Percentiles rank a stretch among this genome's conserved stretches.
These are phyloP conservation scores for Gymnosoma rotundatum DNA, from an alignment of 2,888 invertebrate species.

Conservation along the genomic window DNA sequence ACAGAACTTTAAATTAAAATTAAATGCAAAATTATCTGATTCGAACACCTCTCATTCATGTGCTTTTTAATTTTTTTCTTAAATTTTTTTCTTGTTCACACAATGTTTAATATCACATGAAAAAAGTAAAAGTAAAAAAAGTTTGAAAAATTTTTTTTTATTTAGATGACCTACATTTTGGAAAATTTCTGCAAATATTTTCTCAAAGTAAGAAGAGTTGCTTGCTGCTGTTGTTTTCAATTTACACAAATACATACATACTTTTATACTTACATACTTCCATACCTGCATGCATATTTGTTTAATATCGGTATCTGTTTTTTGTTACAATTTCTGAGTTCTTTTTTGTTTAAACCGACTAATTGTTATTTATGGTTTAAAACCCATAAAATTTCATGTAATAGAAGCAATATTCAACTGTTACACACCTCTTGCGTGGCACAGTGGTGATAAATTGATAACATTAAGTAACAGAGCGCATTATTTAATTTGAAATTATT, in stretches of 20 bases:
- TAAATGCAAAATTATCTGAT: too few relatives aligned
- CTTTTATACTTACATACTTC: too few relatives aligned
- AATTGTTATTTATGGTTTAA: conserved; percentile 65
- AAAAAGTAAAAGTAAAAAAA: background rate
- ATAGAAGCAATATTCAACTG: conserved; percentile 41
- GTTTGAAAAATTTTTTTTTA: conserved; percentile 1
- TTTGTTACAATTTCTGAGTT: conserved; percentile 21
- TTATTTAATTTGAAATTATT: too few relatives aligned
- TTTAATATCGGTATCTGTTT: conserved; percentile 42
- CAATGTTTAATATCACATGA: too few relatives aligned
- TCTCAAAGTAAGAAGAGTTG: conserved; percentile 6
- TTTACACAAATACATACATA: background rate
- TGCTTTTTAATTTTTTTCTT: too few relatives aligned
- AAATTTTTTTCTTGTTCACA: too few relatives aligned
- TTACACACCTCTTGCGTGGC: background rate
- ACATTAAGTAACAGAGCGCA: too few relatives aligned
- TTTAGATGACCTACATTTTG: conserved; percentile 55
- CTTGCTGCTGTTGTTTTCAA: conserved; percentile 18
- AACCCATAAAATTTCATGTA: conserved; percentile 62
- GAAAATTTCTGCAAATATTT: conserved; percentile 54
- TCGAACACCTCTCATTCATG: too few relatives aligned
- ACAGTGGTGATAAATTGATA: conserved; percentile 8
- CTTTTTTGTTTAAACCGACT: conserved; percentile 39
- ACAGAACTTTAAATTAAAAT: too few relatives aligned
- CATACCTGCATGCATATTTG: background rate